Percentiles rank a stretch among this genome's conserved stretches.
phyloP scores from a whole-genome alignment of 2,888 invertebrate genomes.

The Carabus problematicus region DNA sequence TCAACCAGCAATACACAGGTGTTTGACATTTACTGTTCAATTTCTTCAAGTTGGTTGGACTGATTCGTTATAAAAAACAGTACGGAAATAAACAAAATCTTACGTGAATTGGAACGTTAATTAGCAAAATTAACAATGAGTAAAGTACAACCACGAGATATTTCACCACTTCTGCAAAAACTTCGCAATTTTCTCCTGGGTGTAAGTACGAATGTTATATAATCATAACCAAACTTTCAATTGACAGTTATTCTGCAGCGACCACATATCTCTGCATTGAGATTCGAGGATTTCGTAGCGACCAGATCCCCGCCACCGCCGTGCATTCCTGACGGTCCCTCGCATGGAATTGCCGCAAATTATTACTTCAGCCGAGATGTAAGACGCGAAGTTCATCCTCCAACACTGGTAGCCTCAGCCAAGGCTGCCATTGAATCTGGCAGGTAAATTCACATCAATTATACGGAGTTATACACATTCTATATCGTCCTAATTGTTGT shows the following conservation, averaged over 20 bases:
- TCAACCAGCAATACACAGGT: too few species aligned
- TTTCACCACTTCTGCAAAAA: slow-evolving; percentile 68
- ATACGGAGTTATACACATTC: neutral
- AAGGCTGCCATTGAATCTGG: neutral
- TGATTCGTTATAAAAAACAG: too few species aligned
- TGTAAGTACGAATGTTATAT: slow-evolving; percentile 25
- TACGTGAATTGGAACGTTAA: too few species aligned
- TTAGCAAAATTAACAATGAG: neutral
- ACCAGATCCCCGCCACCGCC: slow-evolving; percentile 84
- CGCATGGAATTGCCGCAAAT: slow-evolving; percentile 79
- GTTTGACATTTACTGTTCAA: too few species aligned
- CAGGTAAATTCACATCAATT: slow-evolving; percentile 7
- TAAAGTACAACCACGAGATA: slow-evolving; percentile 59
- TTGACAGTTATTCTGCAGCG: slow-evolving; percentile 60
- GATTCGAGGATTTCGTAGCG: slow-evolving; percentile 72
- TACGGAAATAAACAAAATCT: too few species aligned
- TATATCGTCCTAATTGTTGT: neutral
- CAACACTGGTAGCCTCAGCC: slow-evolving; percentile 61
- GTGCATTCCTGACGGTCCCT: slow-evolving; percentile 80
- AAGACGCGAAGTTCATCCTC: slow-evolving; percentile 78
- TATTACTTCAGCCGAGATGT: slow-evolving; percentile 87
- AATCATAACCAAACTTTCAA: slow-evolving; percentile 18
- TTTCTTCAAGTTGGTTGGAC: too few species aligned
- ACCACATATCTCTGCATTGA: slow-evolving; percentile 65
- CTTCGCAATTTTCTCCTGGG: slow-evolving; percentile 73